Base-by-base conservation (phyloP, 2,888 invertebrate species). In the Melieria omissa region DNA sequence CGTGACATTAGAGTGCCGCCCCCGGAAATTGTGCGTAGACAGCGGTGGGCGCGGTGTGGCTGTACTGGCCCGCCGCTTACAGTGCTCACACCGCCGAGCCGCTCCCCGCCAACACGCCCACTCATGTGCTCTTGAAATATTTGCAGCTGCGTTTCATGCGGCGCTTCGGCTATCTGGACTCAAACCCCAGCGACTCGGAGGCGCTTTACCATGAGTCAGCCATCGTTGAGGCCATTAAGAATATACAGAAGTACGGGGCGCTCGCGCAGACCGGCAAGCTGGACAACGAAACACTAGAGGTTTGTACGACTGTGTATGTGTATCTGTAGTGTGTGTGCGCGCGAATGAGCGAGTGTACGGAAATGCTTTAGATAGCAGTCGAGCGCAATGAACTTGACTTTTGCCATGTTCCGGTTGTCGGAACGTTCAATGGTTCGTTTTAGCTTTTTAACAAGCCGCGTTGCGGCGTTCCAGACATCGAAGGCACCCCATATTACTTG, bases 401-500 rank as follows among this genome's bases (percentile, higher is more conserved):
- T 12, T 12, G n/a, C n/a, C 8, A 9, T 14, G 29, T 42, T 54
- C 60, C 12, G 29, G 14, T n/a, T 45, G 10, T 9, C 10, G 41
- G 5, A 45, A 29, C 29, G 29, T 63, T 57, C 29, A n/a, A 41
- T 60, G 5, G 14, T 55, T 61, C 66, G 47, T 42, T 88, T 54
- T 79, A 93, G 92, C 87, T 94, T 41, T 90, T 93, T 86, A 88
- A 86, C 62, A 89, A 88, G 64, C 91, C 89, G 58, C 88, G 94
- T 41, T 94, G 94, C 82, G 94, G 94, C 4, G 90, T 93, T 2
- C 90, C 91, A 61, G 94, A 94, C 80, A 88, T 93, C 8, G 84
- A 89, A 0, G 76, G 71, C 12, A 75, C 70, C 6, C 78, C 77
- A n/a, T 77, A 78, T 73, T 77, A 78, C 73, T 74, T 78, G 46